Conservation (phyloP, 2,888 invertebrate genomes). For the Amiota minor region DNA sequence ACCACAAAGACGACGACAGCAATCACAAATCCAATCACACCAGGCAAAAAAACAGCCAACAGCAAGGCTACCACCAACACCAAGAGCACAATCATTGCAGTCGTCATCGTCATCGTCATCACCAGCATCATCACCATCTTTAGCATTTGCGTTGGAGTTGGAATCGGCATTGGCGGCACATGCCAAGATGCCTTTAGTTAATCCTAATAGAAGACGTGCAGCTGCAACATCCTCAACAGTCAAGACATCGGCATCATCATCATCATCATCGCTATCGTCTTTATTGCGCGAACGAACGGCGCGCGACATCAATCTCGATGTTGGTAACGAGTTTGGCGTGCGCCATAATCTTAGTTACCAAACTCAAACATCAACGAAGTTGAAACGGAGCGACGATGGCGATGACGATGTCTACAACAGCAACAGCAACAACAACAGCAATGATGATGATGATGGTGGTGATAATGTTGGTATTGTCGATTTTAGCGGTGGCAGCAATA, state of each 20-base stretch:
- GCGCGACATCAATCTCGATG: constrained; percentile 24
- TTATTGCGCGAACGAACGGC: constrained; percentile 28
- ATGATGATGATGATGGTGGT: neutral
- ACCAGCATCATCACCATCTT: neutral
- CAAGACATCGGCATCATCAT: constrained; percentile 33
- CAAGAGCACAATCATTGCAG: neutral
- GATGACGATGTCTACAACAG: constrained; percentile 33
- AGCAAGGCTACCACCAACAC: constrained; percentile 37
- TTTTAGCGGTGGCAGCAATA: neutral
- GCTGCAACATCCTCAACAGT: constrained; percentile 34
- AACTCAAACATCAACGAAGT: constrained; percentile 30
- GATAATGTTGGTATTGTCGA: constrained; percentile 2
- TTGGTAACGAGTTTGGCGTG: constrained; percentile 34
- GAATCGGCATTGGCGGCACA: neutral
- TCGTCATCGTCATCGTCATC: neutral
- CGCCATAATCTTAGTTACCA: constrained; percentile 55
- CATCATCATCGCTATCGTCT: neutral
- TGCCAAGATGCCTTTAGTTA: constrained; percentile 39
- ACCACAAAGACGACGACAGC: constrained; percentile 49
- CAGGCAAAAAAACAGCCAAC: constrained; percentile 41
- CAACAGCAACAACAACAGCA: constrained; percentile 16
- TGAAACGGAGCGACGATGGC: constrained; percentile 20
- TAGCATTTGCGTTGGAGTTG: constrained; percentile 18
- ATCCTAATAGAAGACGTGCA: constrained; percentile 39
- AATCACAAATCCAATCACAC: constrained; percentile 54